These are phyloP conservation scores for Bellardia bayeri DNA, from an alignment of 2,888 invertebrate genomes.

Conservation along the genomic window DNA sequence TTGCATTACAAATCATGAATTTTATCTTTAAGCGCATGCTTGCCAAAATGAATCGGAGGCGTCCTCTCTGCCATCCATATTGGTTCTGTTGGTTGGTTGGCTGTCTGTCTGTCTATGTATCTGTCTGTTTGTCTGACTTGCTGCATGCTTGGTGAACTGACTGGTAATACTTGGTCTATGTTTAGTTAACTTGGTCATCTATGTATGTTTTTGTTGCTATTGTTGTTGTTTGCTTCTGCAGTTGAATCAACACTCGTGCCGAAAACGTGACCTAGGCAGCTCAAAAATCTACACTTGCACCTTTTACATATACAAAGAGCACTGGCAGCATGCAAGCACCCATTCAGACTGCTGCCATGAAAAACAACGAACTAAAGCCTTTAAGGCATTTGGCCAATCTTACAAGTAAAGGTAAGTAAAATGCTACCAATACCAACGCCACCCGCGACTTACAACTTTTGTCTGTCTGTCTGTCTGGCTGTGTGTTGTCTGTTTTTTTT, in stretches of 20 bases:
- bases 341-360: constrained; percentile 37
- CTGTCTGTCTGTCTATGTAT: constrained; percentile 11
- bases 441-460: constrained; percentile 63
- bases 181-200: constrained; percentile 67
- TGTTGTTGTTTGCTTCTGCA: constrained; percentile 53
- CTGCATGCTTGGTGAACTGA: not conserved
- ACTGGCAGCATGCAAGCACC: constrained; percentile 36
- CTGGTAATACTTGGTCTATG: constrained; percentile 29
- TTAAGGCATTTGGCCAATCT: constrained; percentile 60
- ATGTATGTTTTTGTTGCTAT: constrained; percentile 43
- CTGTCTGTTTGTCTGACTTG: not conserved
- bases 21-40: constrained; percentile 53
- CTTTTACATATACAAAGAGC: constrained; percentile 61
- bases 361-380: constrained; percentile 46
- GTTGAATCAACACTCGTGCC: constrained; percentile 73
- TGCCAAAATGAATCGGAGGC: constrained; percentile 52
- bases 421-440: constrained; percentile 44
- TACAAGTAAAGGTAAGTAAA: constrained; percentile 74
- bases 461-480: constrained; percentile 23
- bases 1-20: constrained; percentile 62
- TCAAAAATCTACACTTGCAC: constrained; percentile 70
- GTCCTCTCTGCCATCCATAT: constrained; percentile 14
- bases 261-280: constrained; percentile 74
- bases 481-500: not conserved
- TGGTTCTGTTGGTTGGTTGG: constrained; percentile 1